Base-by-base conservation (phyloP, 2,113 vertebrate genomes). In the Carassius carassius region DNA sequence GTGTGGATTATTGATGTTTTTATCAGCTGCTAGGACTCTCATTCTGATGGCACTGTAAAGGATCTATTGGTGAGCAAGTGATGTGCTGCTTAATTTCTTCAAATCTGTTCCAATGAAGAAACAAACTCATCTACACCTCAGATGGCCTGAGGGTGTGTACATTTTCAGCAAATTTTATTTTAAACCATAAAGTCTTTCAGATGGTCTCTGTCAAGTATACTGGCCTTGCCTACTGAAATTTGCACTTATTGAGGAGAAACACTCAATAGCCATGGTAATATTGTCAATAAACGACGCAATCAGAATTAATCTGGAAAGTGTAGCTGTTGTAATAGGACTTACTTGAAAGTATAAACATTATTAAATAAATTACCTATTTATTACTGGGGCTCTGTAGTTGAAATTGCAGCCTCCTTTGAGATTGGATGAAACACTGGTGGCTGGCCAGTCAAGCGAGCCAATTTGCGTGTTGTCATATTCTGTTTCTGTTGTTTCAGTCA, bases 331-430 rank as follows among this genome's bases (percentile, higher is more conserved):
- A 86, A 90, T 88, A 78, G 79, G 70, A 85, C 84, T 89, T 77
- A 87, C 89, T 89, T 86, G 49, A 83, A 86, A 85, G 85, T 80
- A 83, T 89, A 88, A 90, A 86, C 86, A 83, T 85, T 85, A 89
- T 89, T 80, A 85, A 83, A 89, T 82, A 85, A 87, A 89, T 87
- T 89, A 84, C 84, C 60, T 77, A 89, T 86, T 88, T 86, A 84
- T 86, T 90, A 86, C n/a, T 80, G 56, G 74, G 56, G 76, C 47
- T 78, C 67, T 37, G 49, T 41, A 80, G 75, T 44, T 77, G 49
- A 78, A 81, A 77, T 80, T 69, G 17, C 76, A 54, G 65, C 65
- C 51, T 84, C 76, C 58, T 84, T 76, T 69, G 51, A 81, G 83
- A 29, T 78, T 82, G 78, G 70, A 79, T 83, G 75, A 32, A 67